phyloP scores from a whole-genome alignment of 2,888 invertebrate species.

The Zaprionus lineosus region DNA sequence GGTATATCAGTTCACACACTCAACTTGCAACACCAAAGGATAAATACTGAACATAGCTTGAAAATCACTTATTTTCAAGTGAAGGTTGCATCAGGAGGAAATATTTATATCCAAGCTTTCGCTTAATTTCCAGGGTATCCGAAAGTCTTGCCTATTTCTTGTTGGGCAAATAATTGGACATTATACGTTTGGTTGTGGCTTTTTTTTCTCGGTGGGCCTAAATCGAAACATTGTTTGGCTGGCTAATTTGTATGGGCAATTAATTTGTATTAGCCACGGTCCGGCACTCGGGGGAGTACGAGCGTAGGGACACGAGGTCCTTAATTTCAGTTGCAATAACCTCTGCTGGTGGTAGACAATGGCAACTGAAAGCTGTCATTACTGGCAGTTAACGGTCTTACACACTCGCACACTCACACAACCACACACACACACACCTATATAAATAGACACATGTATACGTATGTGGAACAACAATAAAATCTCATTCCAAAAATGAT shows the following conservation, averaged over 20 bases:
- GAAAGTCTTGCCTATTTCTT: not conserved
- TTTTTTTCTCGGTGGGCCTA: constrained; percentile 14
- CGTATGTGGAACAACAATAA: too few relatives aligned
- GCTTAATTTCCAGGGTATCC: constrained; percentile 15
- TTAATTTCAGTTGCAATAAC: constrained; percentile 17
- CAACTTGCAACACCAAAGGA: not conserved
- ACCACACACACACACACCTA: not conserved
- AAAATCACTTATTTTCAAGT: too few relatives aligned
- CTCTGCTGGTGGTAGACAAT: constrained; percentile 2
- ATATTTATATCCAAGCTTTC: not conserved
- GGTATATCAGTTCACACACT: constrained; percentile 15
- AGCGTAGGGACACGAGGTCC: not conserved
- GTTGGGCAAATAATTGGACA: not conserved
- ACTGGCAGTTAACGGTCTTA: not conserved
- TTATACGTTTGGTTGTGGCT: constrained; percentile 6
- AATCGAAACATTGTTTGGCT: constrained; percentile 44
- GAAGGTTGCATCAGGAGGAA: not conserved
- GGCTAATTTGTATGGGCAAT: constrained; percentile 70
- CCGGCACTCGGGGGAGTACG: not conserved
- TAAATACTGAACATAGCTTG: too few relatives aligned
- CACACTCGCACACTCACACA: not conserved
- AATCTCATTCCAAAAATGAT: too few relatives aligned
- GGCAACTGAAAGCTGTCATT: constrained; percentile 9
- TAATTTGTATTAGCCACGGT: constrained; percentile 61
- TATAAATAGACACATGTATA: not conserved